Evolutionary conservation across 2,113 vertebrate genomes (phyloP), one percentile per base, ranked within the genome.

Genomic region (Alectura lathami): DNA sequence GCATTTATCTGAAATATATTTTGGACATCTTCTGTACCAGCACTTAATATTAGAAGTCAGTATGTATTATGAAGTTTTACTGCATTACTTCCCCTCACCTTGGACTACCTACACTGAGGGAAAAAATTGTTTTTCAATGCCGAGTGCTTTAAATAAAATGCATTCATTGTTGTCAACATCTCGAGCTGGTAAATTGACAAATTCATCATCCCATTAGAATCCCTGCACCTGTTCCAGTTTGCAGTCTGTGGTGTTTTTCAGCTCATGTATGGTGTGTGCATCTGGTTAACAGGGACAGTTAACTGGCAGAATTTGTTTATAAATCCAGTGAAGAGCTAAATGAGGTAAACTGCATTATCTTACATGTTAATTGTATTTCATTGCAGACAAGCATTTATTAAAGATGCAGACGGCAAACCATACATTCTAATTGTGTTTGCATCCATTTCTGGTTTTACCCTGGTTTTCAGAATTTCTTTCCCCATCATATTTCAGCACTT

Each of bases 281-380:
- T 98, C 97, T 98, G 98, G 90, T 97, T 97, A 96, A 96, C 94
- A 94, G 91, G 90, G 79, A 83, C 91, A 92, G 95, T 96, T 97
- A 97, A 96, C 97, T 42, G 95, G 91, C 94, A 98, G 97, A 95
- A 97, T 98, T 98, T 98, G 97, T 97, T 98, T 97, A 98, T 96
- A 96, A 97, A 97, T 47, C 96, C 96, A 95, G 85, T 95, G 96
- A 97, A 95, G 92, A 97, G 95, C 97, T 97, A 97, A 98, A 97
- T 96, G 97, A 97, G 94, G 97, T 92, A 98, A 98, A 98, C 94
- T 90, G 74, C 88, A 98, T 98, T 98, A 98, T 97, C 87, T 53
- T 95, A 94, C 96, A 97, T 29, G 83, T 96, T 98, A 98, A 98
- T 98, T 97, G 95, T 94, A 96, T 98, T 98, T 98, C 92, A 88